Conservation (phyloP, 2,797 vertebrate genomes). For the Danio choprae region DNA sequence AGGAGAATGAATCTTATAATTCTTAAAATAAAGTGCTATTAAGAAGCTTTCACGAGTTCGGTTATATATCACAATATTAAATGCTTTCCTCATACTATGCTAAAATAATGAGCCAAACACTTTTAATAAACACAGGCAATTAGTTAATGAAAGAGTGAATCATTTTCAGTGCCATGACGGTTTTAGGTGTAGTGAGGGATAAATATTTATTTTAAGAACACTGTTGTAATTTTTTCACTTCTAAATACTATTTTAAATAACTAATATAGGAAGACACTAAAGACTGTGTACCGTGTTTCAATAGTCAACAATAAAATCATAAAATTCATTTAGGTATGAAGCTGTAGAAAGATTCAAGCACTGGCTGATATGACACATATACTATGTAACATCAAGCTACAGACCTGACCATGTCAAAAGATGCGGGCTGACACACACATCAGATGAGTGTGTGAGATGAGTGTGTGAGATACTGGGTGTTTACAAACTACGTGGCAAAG, state of each 20-base stretch:
- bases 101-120: neutral
- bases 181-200: neutral
- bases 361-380: neutral
- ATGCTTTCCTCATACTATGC: neutral
- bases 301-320: neutral
- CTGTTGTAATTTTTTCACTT: neutral
- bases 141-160: neutral
- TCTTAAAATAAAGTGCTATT: too few species aligned
- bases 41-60: neutral
- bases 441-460: too few species aligned
- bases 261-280: too few species aligned
- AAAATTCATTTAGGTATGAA: neutral
- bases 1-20: too few species aligned
- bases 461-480: neutral
- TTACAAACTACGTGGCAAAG: slow-evolving; percentile 47
- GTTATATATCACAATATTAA: neutral
- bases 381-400: too few species aligned
- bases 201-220: neutral
- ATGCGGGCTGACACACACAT: neutral
- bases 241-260: too few species aligned
- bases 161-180: neutral
- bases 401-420: neutral
- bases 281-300: neutral
- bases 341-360: neutral
- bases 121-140: neutral